Evolutionary conservation across 2,113 vertebrate genomes (phyloP), one percentile per base, ranked within the genome.

Genomic region (Brachyistius frenatus): DNA sequence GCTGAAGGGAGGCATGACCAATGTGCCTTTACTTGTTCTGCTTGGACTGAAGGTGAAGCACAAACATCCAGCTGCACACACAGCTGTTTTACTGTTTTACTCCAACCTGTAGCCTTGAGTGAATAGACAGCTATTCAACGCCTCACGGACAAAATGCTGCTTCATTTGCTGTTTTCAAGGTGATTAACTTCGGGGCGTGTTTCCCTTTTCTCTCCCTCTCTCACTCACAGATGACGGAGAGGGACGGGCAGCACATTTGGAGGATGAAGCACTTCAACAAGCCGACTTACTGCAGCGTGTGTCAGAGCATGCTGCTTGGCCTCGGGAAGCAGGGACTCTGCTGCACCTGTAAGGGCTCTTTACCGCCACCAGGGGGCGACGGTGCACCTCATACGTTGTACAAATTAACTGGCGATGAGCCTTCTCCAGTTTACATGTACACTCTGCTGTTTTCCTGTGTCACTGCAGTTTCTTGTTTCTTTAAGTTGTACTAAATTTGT

Each of bases 1-100:
- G 97, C 83, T 99, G 55, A 95, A 95, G 3, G 97, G 97, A 4
- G 97, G 97, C 11, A 94, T 97, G 92, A 98, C 96, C 88, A 98
- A 97, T 0, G 94, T 96, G 41, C 97, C 97, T 2, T 84, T 99
- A 56, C 93, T 97, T 39, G 97, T 99, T 74, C 95, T 99, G 52
- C 94, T 99, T 50, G 97, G 97, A 23, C 91, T 98, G 57, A 97
- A 98, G 90, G 95, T 94, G 83, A 94, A 93, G 72, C 58, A 14
- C 13, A 4, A 41, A 58, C 35, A 66, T 33, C 23, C 4, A 5
- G 4, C 49, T 3, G 3, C n/a, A 35, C 4, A 44, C 0, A 23
- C 23, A 23, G 23, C 23, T 9, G 56, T 2, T 4, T 32, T 35
- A 8, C 2, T 31, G 15, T 33, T 13, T 75, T 5, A 4, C 15